Evolutionary conservation across 2,888 invertebrate species (phyloP), one percentile per base, ranked within the genome.

Genomic region (Pyrrhosoma nymphula): DNA sequence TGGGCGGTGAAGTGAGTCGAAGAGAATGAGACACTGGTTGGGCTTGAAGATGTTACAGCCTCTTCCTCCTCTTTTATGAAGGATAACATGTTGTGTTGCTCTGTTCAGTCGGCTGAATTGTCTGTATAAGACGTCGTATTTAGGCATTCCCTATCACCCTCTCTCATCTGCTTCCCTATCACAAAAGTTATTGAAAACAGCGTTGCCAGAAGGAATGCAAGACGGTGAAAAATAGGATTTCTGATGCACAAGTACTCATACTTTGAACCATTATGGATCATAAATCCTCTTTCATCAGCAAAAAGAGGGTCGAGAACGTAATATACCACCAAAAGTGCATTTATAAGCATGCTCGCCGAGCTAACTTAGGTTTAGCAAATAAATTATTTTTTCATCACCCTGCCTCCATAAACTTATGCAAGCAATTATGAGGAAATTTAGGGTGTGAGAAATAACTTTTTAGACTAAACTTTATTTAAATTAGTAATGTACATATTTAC

Each of bases 21-120:
- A 23, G 93, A 63, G 63, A 93, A 23, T 69, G 47, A 56, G 63
- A 47, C 47, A 69, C 35, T 39, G 91, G 91, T 39, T 69, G 91
- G 91, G 91, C 35, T 26, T 16, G 26, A 39, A 91, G 91, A 91
- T 60, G 91, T 91, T 69, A 47, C 93, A 55, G 63, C 60, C 63
- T 47, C 69, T 69, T 91, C 63, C 91, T 55, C 47, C 82, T 82
- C 35, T 35, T 55, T 93, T 75, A 93, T 93, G 47, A 93, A 93
- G 93, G 93, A 63, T 91, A 91, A 63, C 91, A 91, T 69, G 93
- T 69, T 93, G 93, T 93, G 93, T 75, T 63, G 69, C 93, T 93
- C 63, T 35, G 93, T 93, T 93, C 93, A 39, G 63, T 35, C 91
- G 39, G 47, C 39, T 93, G 93, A 47, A 93, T 93, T 93, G 93